Conservation (phyloP, 1,140 invertebrate genomes). For the Vanessa atalanta region DNA sequence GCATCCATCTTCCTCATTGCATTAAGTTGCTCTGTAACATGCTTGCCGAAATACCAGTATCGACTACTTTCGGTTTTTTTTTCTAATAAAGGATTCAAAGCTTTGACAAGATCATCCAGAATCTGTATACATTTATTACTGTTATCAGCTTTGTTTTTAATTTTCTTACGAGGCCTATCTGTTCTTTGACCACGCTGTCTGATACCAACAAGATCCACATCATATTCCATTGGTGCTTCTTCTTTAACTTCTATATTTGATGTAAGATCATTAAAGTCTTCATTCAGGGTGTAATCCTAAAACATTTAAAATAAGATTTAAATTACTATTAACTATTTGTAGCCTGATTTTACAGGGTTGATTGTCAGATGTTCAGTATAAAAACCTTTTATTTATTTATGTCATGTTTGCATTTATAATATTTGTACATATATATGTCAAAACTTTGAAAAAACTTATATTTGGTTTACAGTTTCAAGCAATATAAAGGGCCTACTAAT, state of each 20-base stretch:
- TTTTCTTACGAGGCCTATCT: slow-evolving; percentile 52
- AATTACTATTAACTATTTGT: no score
- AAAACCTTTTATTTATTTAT: no score
- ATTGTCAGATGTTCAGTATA: no score
- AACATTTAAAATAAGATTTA: slow-evolving; percentile 1
- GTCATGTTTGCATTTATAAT: no score
- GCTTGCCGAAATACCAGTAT: slow-evolving; percentile 68
- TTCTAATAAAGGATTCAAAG: slow-evolving; percentile 55
- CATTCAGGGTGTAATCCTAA: slow-evolving; percentile 41
- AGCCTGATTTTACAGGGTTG: no score
- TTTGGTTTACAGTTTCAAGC: no score
- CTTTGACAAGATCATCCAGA: slow-evolving; percentile 57
- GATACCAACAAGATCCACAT: slow-evolving; percentile 46
- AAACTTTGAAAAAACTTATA: no score
- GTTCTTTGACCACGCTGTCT: slow-evolving; percentile 58
- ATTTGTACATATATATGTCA: no score
- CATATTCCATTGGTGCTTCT: slow-evolving; percentile 38
- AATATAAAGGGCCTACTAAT: no score
- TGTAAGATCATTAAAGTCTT: slow-evolving; percentile 26
- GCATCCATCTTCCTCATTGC: slow-evolving; percentile 61
- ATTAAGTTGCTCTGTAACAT: slow-evolving; percentile 63
- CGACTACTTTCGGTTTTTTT: slow-evolving; percentile 33
- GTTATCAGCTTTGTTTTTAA: slow-evolving; percentile 17
- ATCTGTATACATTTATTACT: slow-evolving; percentile 55
- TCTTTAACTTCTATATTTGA: slow-evolving; percentile 47